A percentile compares a stretch with the other conserved stretches of the same genome.
Conservation (phyloP, 2,113 vertebrate species). For the Mugil cephalus region DNA sequence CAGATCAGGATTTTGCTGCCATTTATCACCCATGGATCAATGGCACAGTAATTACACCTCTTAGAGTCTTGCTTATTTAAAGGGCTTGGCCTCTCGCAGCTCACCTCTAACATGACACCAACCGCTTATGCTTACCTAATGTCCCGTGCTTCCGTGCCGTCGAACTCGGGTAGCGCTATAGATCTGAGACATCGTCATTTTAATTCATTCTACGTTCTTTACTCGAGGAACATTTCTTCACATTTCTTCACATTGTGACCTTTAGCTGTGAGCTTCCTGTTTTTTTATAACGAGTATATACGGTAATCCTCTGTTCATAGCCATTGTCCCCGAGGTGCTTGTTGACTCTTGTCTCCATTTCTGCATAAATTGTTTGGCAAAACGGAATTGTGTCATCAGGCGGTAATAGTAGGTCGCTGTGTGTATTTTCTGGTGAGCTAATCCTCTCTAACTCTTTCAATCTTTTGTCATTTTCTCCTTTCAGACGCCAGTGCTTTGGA, state of each 20-base stretch:
- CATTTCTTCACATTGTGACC: conserved; percentile 4
- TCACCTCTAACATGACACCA: conserved; percentile 44
- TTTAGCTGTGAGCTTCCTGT: background rate
- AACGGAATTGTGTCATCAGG: conserved; percentile 43
- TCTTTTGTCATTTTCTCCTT: conserved; percentile 90
- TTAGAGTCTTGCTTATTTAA: conserved; percentile 48
- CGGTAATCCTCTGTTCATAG: conserved; percentile 28
- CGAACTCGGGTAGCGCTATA: conserved; percentile 19
- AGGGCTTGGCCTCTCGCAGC: conserved; percentile 23
- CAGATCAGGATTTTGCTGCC: conserved; percentile 44
- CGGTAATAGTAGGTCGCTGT: conserved; percentile 20
- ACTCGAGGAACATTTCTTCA: background rate
- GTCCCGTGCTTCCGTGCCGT: conserved; percentile 41
- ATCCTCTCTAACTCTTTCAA: conserved; percentile 83
- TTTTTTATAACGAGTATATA: conserved; percentile 7
- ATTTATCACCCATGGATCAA: conserved; percentile 72
- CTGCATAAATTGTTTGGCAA: conserved; percentile 53
- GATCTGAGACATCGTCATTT: conserved; percentile 23
- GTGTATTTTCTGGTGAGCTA: conserved; percentile 31
- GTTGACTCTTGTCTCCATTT: conserved; percentile 50
- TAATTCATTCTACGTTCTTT: background rate
- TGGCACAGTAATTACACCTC: conserved; percentile 69
- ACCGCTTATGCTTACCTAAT: conserved; percentile 38
- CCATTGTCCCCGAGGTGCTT: conserved; percentile 17
- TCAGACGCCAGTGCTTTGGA: conserved; percentile 96